phyloP scores from a whole-genome alignment of 1,140 invertebrate genomes.

The Pogonus chalceus region DNA sequence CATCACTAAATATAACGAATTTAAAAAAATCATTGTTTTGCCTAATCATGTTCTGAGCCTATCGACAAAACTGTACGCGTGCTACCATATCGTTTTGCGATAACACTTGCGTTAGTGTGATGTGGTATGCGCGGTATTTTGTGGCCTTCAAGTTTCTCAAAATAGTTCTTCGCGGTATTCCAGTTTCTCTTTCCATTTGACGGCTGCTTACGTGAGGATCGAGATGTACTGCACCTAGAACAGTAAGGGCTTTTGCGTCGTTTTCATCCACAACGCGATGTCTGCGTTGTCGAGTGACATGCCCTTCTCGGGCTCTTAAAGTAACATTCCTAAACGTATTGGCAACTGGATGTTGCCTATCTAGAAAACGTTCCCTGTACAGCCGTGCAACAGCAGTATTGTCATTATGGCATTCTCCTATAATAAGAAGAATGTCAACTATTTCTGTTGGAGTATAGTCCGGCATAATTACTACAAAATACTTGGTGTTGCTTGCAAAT shows the following conservation, averaged over 20 bases:
- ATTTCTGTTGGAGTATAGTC: too few species aligned
- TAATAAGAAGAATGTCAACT: not conserved
- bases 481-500: too few species aligned
- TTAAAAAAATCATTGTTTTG: not conserved
- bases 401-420: not conserved
- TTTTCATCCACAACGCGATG: not conserved
- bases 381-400: not conserved
- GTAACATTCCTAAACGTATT: not conserved
- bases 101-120: not conserved
- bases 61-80: not conserved
- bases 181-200: not conserved
- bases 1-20: not conserved
- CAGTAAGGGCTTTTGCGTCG: not conserved
- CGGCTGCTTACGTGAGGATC: not conserved
- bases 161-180: not conserved
- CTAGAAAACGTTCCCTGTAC: too few species aligned
- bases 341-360: too few species aligned
- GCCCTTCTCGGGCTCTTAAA: not conserved
- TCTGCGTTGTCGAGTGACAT: not conserved
- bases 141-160: not conserved
- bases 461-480: too few species aligned
- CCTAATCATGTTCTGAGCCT: not conserved
- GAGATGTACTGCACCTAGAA: not conserved
- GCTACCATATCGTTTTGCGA: not conserved
- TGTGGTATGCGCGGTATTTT: slow-evolving; percentile 6